Conservation (phyloP, 2,113 vertebrate species). For the Myiozetetes cayanensis region DNA sequence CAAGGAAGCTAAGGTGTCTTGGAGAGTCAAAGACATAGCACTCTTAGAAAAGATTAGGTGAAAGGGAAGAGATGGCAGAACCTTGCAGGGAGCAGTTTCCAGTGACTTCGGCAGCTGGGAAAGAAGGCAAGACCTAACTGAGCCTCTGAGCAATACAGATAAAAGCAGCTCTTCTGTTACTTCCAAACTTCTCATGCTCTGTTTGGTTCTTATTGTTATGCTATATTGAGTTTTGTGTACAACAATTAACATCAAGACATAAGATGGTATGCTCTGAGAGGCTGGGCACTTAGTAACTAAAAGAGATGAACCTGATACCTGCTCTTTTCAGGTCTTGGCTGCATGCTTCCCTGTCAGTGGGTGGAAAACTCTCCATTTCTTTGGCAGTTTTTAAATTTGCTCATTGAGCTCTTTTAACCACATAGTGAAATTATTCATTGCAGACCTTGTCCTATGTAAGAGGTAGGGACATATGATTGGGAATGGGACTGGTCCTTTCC, state of each 20-base stretch:
- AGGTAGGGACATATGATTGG: neutral
- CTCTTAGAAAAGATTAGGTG: neutral
- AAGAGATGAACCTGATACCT: neutral
- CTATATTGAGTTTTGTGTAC: neutral
- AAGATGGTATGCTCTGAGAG: neutral
- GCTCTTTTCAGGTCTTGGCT: neutral
- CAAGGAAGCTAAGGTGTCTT: neutral
- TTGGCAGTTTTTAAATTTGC: neutral
- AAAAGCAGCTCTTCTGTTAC: neutral
- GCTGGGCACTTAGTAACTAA: neutral
- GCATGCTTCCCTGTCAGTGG: neutral
- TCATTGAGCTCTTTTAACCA: neutral
- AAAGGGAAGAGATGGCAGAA: neutral
- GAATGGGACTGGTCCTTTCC: neutral
- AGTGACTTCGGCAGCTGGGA: neutral
- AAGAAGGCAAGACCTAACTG: neutral
- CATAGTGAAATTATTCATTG: neutral
- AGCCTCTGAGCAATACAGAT: neutral
- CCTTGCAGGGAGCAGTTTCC: neutral
- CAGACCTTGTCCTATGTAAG: neutral
- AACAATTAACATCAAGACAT: neutral
- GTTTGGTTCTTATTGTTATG: neutral
- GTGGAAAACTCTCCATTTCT: neutral
- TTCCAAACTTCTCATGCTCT: neutral
- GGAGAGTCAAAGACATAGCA: neutral